These are phyloP conservation scores for Melanotaenia trifasciata DNA, from an alignment of 2,797 vertebrate genomes.

Conservation along the genomic window DNA sequence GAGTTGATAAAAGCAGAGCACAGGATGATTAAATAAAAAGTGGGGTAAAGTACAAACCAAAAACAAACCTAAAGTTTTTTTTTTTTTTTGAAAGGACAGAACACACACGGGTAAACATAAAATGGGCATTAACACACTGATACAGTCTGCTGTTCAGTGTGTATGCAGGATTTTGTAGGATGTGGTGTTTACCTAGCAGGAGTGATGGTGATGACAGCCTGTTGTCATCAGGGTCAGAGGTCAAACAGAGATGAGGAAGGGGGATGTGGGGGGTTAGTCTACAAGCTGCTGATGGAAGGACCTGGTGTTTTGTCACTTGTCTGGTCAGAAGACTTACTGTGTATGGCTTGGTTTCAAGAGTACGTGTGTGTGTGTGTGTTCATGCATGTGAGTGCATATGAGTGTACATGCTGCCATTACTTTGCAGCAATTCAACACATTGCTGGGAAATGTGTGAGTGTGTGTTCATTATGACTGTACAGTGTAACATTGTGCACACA, in stretches of 20 bases:
- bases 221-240: constrained; percentile 82
- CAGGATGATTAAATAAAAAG: constrained; percentile 31
- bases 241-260: constrained; percentile 48
- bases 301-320: constrained; percentile 74
- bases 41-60: constrained; percentile 17
- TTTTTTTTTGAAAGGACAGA: constrained; percentile 7
- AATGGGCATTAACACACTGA: constrained; percentile 33
- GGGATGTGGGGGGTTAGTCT: constrained; percentile 45
- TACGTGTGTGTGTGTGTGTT: constrained; percentile 27
- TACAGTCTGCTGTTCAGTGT: constrained; percentile 38
- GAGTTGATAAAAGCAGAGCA: constrained; percentile 32
- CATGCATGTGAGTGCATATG: constrained; percentile 2
- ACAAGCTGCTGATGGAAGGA: constrained; percentile 70
- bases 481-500: constrained; percentile 32
- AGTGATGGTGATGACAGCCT: constrained; percentile 81
- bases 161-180: constrained; percentile 64
- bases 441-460: constrained; percentile 58
- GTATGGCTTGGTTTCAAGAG: constrained; percentile 43
- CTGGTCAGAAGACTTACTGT: constrained; percentile 48
- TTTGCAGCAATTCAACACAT: constrained; percentile 44
- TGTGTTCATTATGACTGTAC: constrained; percentile 50
- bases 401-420: constrained; percentile 32
- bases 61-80: constrained; percentile 38
- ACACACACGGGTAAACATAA: constrained; percentile 17
- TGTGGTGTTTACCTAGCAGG: constrained; percentile 76